Percentiles rank a stretch among this genome's conserved stretches.
Conservation (phyloP, 1,140 invertebrate species). For the Drosophila lowei region DNA sequence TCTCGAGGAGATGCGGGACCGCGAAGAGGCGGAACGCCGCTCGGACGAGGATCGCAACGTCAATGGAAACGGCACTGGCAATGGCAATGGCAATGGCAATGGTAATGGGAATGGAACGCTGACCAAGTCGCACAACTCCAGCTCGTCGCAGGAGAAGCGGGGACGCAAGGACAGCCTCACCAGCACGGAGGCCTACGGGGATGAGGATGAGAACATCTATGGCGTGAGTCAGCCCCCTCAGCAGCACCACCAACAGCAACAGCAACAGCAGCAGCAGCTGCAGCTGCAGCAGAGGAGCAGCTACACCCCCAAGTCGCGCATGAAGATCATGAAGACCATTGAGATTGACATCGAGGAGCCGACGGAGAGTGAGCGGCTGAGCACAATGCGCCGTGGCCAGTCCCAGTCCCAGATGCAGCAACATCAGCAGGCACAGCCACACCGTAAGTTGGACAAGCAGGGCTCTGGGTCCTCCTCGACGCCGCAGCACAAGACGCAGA, state of each 20-base stretch:
- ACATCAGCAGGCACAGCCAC: constrained; percentile 32
- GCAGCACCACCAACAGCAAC: constrained; percentile 40
- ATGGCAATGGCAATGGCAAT: no score
- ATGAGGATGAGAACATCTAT: constrained; percentile 80
- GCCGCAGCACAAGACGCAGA: constrained; percentile 57
- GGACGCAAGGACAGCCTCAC: constrained; percentile 77
- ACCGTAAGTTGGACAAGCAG: constrained; percentile 66
- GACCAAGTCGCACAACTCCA: constrained; percentile 75
- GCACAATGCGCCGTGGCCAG: constrained; percentile 67
- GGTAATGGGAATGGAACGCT: constrained; percentile 39
- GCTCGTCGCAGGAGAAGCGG: constrained; percentile 72
- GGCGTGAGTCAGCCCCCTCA: constrained; percentile 61
- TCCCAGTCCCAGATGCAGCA: constrained; percentile 39
- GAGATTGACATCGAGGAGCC: constrained; percentile 82
- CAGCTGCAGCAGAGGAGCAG: constrained; percentile 51
- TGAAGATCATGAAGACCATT: constrained; percentile 83
- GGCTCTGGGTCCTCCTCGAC: constrained; percentile 44
- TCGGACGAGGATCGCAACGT: constrained; percentile 76
- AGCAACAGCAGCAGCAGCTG: constrained; percentile 23
- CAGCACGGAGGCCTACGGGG: constrained; percentile 71
- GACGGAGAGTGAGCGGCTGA: constrained; percentile 66
- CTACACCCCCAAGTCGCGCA: constrained; percentile 79
- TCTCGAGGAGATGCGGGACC: constrained; percentile 79
- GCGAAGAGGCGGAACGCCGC: constrained; percentile 81
- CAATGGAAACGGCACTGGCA: no score